Evolutionary conservation across 2,888 invertebrate genomes (phyloP).

Genomic region (Amphipyra berbera): DNA sequence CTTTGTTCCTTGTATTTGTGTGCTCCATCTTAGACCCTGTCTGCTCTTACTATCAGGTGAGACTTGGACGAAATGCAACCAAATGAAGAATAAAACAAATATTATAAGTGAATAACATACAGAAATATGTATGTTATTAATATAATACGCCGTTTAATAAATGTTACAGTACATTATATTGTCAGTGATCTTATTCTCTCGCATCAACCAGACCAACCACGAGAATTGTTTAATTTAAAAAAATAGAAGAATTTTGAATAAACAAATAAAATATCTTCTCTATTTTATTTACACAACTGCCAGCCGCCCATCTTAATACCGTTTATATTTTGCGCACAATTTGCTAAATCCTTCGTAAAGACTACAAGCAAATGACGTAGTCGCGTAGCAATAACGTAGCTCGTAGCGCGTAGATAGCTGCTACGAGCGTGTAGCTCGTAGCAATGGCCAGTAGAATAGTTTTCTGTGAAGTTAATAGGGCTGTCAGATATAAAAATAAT

Average conservation of each 20-base stretch:
- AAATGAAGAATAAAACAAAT: too few relatives aligned
- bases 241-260: neutral
- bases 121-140: too few relatives aligned
- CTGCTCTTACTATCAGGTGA: too few relatives aligned
- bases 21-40: too few relatives aligned
- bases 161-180: too few relatives aligned
- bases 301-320: neutral
- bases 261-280: neutral
- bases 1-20: too few relatives aligned
- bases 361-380: neutral
- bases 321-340: neutral
- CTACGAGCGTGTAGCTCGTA: conserved; percentile 5
- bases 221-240: too few relatives aligned
- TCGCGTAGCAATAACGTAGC: conserved; percentile 7
- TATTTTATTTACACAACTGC: neutral
- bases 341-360: neutral
- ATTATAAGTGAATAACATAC: too few relatives aligned
- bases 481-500: neutral
- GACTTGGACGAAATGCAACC: too few relatives aligned
- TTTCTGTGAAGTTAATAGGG: neutral
- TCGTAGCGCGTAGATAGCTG: conserved; percentile 1
- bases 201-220: too few relatives aligned
- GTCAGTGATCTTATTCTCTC: too few relatives aligned
- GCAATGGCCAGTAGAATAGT: conserved; percentile 1
- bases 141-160: too few relatives aligned